These are phyloP conservation scores for Asbolus verrucosus DNA, from an alignment of 1,140 invertebrate species.

Conservation along the genomic window DNA sequence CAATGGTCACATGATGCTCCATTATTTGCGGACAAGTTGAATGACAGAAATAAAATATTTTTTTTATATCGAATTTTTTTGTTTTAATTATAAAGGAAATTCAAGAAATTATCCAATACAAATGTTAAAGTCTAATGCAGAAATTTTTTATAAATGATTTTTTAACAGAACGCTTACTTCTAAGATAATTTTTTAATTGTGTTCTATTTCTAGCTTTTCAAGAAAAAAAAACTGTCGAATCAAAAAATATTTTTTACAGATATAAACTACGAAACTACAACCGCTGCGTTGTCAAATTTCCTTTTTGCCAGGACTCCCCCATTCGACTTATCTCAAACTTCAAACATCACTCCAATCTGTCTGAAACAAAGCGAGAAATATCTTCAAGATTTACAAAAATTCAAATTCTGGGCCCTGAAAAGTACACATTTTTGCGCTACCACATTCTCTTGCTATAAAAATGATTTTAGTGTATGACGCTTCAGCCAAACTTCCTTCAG, in stretches of 20 bases:
- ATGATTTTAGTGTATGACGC: constrained; percentile 78
- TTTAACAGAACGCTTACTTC: too few species aligned
- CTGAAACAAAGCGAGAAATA: constrained; percentile 54
- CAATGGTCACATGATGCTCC: too few species aligned
- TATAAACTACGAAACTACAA: constrained; percentile 45
- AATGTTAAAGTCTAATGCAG: too few species aligned
- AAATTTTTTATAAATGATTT: too few species aligned
- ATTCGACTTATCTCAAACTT: constrained; percentile 53
- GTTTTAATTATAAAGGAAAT: too few species aligned
- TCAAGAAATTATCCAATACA: too few species aligned
- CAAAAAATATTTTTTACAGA: too few species aligned
- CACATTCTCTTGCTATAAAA: constrained; percentile 62
- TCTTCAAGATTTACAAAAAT: constrained; percentile 64
- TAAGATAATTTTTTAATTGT: constrained; percentile 14
- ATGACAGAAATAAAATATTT: too few species aligned
- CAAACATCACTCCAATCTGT: constrained; percentile 52
- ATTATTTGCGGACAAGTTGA: too few species aligned
- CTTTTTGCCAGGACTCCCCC: constrained; percentile 49
- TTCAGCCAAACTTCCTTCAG: constrained; percentile 71
- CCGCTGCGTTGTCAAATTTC: constrained; percentile 48
- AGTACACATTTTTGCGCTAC: constrained; percentile 63
- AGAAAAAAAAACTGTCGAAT: too few species aligned
- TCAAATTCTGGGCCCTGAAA: constrained; percentile 72
- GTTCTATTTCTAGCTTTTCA: too few species aligned
- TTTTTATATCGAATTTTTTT: too few species aligned